These are phyloP conservation scores for Bombus haemorrhoidalis DNA, from an alignment of 1,140 invertebrate species.

Conservation along the genomic window DNA sequence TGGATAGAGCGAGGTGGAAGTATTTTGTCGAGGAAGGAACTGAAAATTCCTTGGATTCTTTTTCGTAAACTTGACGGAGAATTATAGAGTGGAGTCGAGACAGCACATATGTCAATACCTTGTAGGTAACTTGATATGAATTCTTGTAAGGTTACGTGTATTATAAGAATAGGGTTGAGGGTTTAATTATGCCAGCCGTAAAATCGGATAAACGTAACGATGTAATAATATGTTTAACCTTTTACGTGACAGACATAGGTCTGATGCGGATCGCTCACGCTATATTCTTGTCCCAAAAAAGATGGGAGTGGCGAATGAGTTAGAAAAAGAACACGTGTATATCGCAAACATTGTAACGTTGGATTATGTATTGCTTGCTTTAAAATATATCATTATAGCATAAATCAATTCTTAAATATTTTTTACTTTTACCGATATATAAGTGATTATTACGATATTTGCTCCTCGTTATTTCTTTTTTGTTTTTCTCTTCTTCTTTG, in stretches of 20 bases:
- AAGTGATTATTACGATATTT: no score
- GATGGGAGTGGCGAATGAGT: neutral
- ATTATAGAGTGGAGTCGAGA: neutral
- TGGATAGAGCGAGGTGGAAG: neutral
- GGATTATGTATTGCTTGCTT: neutral
- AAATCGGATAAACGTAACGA: neutral
- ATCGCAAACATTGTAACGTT: neutral
- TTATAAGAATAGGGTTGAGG: neutral
- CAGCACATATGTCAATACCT: neutral
- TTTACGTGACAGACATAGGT: neutral
- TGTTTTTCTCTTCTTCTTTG: no score
- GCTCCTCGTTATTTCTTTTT: neutral
- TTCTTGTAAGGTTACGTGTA: neutral
- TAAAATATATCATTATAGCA: no score
- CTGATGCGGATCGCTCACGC: neutral
- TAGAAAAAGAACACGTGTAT: neutral
- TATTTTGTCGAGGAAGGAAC: neutral
- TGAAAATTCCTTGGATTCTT: neutral
- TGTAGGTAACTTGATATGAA: neutral
- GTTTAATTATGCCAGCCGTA: neutral
- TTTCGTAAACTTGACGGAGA: accelerated
- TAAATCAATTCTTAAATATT: no score
- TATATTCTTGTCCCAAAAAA: neutral
- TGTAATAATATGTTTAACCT: neutral
- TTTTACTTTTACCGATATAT: no score